These are phyloP conservation scores for Graphium colonna DNA, from an alignment of 2,888 invertebrate species.

Conservation along the genomic window DNA sequence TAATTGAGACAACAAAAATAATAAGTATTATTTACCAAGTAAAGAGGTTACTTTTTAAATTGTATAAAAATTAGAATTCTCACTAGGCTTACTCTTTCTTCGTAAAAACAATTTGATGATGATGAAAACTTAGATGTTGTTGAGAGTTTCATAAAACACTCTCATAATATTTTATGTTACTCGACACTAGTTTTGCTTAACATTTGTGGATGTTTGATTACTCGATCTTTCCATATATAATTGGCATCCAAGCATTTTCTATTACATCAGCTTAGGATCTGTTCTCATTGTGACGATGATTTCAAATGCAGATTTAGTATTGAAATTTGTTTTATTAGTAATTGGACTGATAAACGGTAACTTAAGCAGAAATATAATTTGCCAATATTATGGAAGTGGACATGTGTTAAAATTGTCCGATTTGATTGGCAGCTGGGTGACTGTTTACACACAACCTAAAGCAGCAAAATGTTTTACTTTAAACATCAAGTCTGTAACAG, in stretches of 20 bases:
- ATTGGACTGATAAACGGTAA: background rate
- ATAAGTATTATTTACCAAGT: no score
- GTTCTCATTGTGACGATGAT: background rate
- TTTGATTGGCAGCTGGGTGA: conserved; percentile 42
- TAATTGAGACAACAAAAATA: no score
- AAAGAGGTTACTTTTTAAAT: no score
- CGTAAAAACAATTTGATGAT: no score
- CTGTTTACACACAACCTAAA: conserved; percentile 41
- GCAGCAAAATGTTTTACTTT: conserved; percentile 39
- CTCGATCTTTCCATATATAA: background rate
- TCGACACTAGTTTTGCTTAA: conserved; percentile 9
- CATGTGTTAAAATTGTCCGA: conserved; percentile 32
- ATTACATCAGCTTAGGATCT: background rate
- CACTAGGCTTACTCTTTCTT: no score
- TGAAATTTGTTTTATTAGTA: background rate
- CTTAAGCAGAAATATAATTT: conserved; percentile 12
- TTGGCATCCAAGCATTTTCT: background rate
- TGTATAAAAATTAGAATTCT: no score
- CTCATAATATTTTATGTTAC: conserved; percentile 17
- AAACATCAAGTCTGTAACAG: conserved; percentile 39
- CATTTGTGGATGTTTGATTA: conserved; percentile 9
- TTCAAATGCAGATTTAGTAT: background rate
- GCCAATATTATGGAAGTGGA: conserved; percentile 20
- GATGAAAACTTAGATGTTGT: no score
- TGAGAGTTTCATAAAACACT: background rate